phyloP scores from a whole-genome alignment of 2,888 invertebrate species.

The Pediacus dermestoides region DNA sequence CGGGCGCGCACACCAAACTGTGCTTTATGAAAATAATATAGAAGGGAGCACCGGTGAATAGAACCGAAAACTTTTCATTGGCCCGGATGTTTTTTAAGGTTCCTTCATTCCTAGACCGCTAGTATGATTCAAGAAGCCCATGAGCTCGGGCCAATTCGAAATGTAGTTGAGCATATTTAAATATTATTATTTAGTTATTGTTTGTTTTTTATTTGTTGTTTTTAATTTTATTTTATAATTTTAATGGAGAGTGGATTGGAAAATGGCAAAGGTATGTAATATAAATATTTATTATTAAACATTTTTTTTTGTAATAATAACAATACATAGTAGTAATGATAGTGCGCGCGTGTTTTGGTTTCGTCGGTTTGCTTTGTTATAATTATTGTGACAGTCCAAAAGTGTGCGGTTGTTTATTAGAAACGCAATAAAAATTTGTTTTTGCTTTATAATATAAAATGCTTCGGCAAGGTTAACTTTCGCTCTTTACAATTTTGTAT shows the following conservation, averaged over 20 bases:
- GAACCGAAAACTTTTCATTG: conserved; percentile 38
- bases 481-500: too few relatives aligned
- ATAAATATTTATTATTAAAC: too few relatives aligned
- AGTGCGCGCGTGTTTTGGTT: too few relatives aligned
- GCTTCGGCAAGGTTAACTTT: conserved; percentile 4
- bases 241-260: conserved; percentile 38
- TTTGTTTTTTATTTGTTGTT: conserved; percentile 21
- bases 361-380: too few relatives aligned
- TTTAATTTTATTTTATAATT: background rate
- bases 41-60: conserved; percentile 27
- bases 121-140: conserved; percentile 40
- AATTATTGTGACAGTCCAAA: too few relatives aligned
- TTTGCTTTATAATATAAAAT: background rate
- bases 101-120: conserved; percentile 40
- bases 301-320: too few relatives aligned
- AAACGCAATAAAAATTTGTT: background rate
- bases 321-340: too few relatives aligned
- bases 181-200: conserved; percentile 19
- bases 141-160: conserved; percentile 29
- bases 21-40: conserved; percentile 34
- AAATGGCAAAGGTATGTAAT: conserved; percentile 41
- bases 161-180: conserved; percentile 20
- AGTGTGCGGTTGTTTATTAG: too few relatives aligned
- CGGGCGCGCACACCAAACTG: conserved; percentile 27
- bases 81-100: conserved; percentile 45